These are phyloP conservation scores for Uloborus diversus DNA, from an alignment of 1,140 invertebrate genomes.

Conservation along the genomic window DNA sequence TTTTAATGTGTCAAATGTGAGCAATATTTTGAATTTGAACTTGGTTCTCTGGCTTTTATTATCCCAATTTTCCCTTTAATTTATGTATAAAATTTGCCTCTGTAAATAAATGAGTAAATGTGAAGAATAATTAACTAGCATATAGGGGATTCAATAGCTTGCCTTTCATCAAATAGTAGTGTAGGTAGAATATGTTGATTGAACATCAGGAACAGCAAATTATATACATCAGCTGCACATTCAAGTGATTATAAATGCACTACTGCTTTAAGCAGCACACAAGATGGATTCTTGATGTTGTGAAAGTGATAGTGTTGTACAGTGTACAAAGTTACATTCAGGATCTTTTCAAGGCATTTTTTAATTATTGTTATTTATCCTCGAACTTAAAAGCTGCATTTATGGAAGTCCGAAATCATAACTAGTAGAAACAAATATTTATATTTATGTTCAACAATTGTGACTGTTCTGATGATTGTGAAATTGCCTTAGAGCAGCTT, in stretches of 20 bases:
- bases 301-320: conserved; percentile 56
- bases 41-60: too few species aligned
- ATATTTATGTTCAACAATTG: conserved; percentile 49
- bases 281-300: conserved; percentile 52
- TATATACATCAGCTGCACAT: conserved; percentile 49
- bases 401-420: conserved; percentile 41
- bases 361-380: conserved; percentile 27
- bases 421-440: conserved; percentile 30
- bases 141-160: conserved; percentile 51
- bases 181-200: conserved; percentile 49
- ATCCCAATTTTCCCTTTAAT: too few species aligned
- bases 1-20: too few species aligned
- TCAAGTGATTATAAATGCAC: conserved; percentile 50
- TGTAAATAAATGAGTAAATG: conserved; percentile 56
- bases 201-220: conserved; percentile 45
- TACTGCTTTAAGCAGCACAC: conserved; percentile 52
- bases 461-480: conserved; percentile 53
- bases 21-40: too few species aligned
- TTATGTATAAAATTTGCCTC: conserved; percentile 46
- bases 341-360: conserved; percentile 37
- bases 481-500: conserved; percentile 56
- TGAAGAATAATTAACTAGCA: conserved; percentile 50
- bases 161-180: conserved; percentile 56
- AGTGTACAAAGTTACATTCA: conserved; percentile 52
- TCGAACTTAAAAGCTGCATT: conserved; percentile 31